phyloP scores from a whole-genome alignment of 2,113 vertebrate species.

The Boulengeromyrus knoepffleri region DNA sequence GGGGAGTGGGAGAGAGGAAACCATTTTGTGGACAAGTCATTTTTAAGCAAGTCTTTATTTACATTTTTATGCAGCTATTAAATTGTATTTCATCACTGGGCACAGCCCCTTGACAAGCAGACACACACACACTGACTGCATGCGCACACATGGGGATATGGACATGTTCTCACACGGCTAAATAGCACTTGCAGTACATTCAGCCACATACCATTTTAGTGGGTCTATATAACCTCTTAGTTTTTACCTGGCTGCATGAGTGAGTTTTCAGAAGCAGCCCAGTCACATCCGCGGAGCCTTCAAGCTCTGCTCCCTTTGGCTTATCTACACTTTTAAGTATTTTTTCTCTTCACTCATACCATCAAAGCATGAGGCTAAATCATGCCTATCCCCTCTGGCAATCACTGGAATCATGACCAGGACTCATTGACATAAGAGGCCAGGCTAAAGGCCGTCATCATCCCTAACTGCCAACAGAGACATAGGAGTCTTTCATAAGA shows the following conservation, averaged over 20 bases:
- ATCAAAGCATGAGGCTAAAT: background rate
- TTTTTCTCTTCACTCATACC: background rate
- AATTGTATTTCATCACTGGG: slow-evolving; percentile 89
- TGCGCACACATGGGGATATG: background rate
- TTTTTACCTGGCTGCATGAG: background rate
- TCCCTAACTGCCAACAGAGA: background rate
- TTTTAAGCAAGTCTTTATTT: slow-evolving; percentile 98
- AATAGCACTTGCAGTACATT: background rate
- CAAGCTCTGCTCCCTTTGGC: background rate
- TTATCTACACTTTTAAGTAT: background rate
- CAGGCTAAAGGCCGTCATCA: background rate
- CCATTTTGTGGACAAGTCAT: slow-evolving; percentile 98
- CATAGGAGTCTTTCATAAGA: background rate
- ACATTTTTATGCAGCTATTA: slow-evolving; percentile 99
- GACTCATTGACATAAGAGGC: background rate
- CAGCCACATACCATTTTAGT: background rate
- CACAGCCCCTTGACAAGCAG: slow-evolving; percentile 20
- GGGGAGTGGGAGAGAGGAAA: slow-evolving; percentile 50
- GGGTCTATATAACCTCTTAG: background rate
- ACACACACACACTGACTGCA: background rate
- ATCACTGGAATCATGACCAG: background rate
- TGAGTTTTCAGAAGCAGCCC: background rate
- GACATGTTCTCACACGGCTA: background rate
- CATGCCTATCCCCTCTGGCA: background rate
- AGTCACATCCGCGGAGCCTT: background rate